Evolutionary conservation across 1,140 invertebrate genomes (phyloP).

Genomic region (Scaptodrosophila lebanonensis): DNA sequence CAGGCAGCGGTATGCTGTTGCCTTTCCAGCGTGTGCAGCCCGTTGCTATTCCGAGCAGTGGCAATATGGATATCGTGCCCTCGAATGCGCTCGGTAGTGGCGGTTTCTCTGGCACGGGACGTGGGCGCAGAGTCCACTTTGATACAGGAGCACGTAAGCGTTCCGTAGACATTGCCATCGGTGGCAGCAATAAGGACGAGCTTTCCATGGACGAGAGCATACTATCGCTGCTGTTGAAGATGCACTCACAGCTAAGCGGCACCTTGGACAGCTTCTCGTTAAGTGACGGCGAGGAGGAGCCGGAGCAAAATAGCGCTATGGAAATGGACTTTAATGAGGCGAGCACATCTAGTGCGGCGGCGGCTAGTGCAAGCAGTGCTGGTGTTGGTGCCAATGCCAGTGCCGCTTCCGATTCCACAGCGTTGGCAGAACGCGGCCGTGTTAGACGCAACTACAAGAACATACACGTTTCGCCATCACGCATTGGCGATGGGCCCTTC

Average conservation of each 20-base stretch:
- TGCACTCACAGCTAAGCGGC: slow-evolving; percentile 94
- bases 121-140: slow-evolving; percentile 38
- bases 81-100: slow-evolving; percentile 36
- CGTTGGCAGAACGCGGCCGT: slow-evolving; percentile 35
- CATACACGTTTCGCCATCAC: slow-evolving; percentile 76
- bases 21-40: slow-evolving; percentile 75
- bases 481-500: slow-evolving; percentile 92
- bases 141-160: slow-evolving; percentile 58
- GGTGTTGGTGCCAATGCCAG: not conserved
- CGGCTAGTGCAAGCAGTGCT: slow-evolving; percentile 20
- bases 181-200: slow-evolving; percentile 77
- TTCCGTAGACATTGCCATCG: slow-evolving; percentile 65
- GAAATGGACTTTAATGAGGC: slow-evolving; percentile 71
- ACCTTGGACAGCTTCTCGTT: slow-evolving; percentile 86
- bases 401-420: slow-evolving; percentile 21
- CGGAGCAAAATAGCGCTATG: slow-evolving; percentile 40
- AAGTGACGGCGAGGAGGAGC: slow-evolving; percentile 74
- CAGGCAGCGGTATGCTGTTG: slow-evolving; percentile 59
- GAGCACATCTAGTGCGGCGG: slow-evolving; percentile 52
- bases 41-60: slow-evolving; percentile 64
- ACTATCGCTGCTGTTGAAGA: slow-evolving; percentile 91
- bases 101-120: slow-evolving; percentile 18
- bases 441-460: slow-evolving; percentile 38
- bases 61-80: slow-evolving; percentile 70
- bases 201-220: slow-evolving; percentile 92